Evolutionary conservation across 2,797 vertebrate genomes (phyloP), one percentile per base, ranked within the genome.

Genomic region (Onychomys leucogaster): DNA sequence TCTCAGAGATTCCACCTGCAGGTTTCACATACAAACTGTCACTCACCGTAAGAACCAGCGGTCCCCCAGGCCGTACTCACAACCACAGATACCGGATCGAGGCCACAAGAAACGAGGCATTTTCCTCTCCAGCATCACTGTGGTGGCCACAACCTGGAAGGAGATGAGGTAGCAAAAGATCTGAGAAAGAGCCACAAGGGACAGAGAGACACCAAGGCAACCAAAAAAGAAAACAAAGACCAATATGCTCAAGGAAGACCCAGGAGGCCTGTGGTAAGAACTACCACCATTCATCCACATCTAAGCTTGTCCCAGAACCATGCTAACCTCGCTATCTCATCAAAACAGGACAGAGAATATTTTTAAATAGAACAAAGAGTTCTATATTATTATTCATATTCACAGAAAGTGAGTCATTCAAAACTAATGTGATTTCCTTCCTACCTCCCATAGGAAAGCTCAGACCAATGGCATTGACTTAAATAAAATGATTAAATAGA

Each of bases 61-160:
- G 87, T 99, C 99, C 75, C 98, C 99, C 69, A 99, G 98, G 16
- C 99, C 99, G 0, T 99, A 99, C 9, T 98, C 98, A 9, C 97
- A 96, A 16, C 99, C 99, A 11, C 99, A 99, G 76, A 99, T 98
- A 1, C 99, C 99, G 0, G 99, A 98, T 10, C 99, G 99, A 91
- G 99, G 99, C 99, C 99, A 99, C 75, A 99, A 98, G 87, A 98
- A 99, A 37, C 99, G 99, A 0, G 99, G 99, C 89, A 99, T 98
- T 85, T 99, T 99, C 93, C 99, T 97, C 96, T 99, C 99, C 91
- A 99, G 97, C 99, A 99, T 99, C 96, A 99, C 97, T 0, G 99
- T 99, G 10, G 99, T 99, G 89, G 99, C 99, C 2, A 99, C 99
- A 32, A 99, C 99, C 99, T 99, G 96, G 21, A 82, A 52, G 55